phyloP scores from a whole-genome alignment of 2,113 vertebrate genomes.

The Gallinago media region DNA sequence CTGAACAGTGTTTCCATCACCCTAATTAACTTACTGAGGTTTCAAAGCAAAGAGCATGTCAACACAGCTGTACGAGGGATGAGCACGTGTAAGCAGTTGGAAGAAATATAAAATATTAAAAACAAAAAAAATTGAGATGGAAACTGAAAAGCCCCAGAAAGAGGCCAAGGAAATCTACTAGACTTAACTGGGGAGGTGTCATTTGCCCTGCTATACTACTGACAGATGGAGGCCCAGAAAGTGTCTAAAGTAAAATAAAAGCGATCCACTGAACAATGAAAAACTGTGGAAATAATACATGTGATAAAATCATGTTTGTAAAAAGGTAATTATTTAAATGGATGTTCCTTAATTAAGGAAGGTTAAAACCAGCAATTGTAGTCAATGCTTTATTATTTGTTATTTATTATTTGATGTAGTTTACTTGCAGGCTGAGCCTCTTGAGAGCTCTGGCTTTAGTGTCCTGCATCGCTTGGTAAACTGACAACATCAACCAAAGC shows the following conservation, averaged over 20 bases:
- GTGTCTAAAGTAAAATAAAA: constrained; percentile 66
- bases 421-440: background rate
- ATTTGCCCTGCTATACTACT: constrained; percentile 46
- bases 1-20: constrained; percentile 55
- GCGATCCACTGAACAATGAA: constrained; percentile 63
- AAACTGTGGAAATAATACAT: constrained; percentile 47
- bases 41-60: constrained; percentile 68
- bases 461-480: background rate
- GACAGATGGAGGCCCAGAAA: constrained; percentile 70
- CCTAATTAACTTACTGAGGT: constrained; percentile 71
- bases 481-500: background rate
- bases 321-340: constrained; percentile 67
- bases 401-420: background rate
- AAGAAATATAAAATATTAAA: constrained; percentile 69
- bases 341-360: constrained; percentile 13
- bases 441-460: background rate
- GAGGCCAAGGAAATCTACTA: constrained; percentile 53
- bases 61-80: constrained; percentile 57
- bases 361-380: constrained; percentile 38
- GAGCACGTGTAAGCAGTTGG: constrained; percentile 31
- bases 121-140: constrained; percentile 39
- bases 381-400: background rate
- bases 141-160: constrained; percentile 54
- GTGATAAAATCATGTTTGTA: constrained; percentile 65
- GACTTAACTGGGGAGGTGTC: constrained; percentile 57